Evolutionary conservation across 2,113 vertebrate species (phyloP).

Genomic region (Protobothrops flavoviridis): DNA sequence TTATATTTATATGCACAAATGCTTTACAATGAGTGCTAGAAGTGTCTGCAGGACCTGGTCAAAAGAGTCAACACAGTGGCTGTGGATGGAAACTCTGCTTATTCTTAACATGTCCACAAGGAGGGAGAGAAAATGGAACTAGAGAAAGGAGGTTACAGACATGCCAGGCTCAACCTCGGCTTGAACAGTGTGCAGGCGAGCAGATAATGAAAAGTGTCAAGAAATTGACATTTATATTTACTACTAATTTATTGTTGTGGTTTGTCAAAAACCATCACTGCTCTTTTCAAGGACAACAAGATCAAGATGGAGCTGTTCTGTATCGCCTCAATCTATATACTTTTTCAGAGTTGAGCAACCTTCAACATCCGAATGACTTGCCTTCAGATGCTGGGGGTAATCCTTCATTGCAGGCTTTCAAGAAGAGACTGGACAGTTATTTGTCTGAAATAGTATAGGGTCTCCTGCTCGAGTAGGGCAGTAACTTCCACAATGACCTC

Average conservation of each 20-base stretch:
- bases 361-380: neutral
- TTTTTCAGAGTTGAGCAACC: neutral
- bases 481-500: neutral
- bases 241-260: neutral
- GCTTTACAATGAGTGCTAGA: neutral
- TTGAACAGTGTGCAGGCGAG: neutral
- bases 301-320: neutral
- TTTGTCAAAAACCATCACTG: neutral
- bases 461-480: neutral
- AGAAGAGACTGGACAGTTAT: neutral
- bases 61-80: neutral
- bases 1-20: neutral
- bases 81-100: neutral
- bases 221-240: neutral
- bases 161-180: neutral
- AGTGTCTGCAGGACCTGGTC: neutral
- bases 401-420: neutral
- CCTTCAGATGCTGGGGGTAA: neutral
- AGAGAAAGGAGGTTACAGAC: neutral
- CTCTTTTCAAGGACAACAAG: neutral
- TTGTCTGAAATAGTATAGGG: neutral
- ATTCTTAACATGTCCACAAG: neutral
- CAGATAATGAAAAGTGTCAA: neutral
- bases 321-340: neutral
- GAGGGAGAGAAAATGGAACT: neutral